Percentiles rank a stretch among this genome's conserved stretches.
Conservation (phyloP, 1,140 invertebrate genomes). For the Gryllus bimaculatus region DNA sequence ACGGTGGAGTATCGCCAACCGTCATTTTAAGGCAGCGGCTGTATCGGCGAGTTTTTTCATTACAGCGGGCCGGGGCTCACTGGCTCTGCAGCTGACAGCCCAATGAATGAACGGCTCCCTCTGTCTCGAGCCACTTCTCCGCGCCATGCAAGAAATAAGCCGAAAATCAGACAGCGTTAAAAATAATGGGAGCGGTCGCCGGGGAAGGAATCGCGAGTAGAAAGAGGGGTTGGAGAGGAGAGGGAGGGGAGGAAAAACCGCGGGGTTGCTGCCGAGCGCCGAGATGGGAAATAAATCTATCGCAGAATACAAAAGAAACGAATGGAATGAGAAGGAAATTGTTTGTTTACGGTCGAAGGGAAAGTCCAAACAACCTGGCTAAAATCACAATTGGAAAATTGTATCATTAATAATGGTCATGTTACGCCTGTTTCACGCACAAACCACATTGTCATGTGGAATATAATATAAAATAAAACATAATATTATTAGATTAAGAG, state of each 20-base stretch:
- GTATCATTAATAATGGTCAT: too few relatives aligned
- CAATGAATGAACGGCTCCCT: slow-evolving; percentile 8
- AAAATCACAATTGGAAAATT: too few relatives aligned
- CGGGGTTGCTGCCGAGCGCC: neutral
- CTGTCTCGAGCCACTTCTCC: neutral
- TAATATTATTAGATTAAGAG: too few relatives aligned
- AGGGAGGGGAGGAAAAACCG: neutral
- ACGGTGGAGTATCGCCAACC: neutral
- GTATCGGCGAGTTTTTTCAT: neutral
- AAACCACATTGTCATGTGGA: too few relatives aligned
- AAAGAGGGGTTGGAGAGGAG: neutral
- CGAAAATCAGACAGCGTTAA: neutral
- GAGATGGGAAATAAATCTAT: too few relatives aligned
- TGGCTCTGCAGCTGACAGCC: neutral
- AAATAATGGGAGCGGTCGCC: neutral
- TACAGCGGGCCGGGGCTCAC: neutral
- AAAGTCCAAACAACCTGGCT: too few relatives aligned
- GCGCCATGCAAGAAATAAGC: neutral
- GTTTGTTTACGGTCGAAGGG: too few relatives aligned
- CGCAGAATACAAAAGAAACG: too few relatives aligned
- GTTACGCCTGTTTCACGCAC: too few relatives aligned
- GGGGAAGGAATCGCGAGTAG: neutral
- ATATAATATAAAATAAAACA: too few relatives aligned
- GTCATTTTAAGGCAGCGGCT: neutral
- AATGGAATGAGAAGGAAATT: too few relatives aligned